Conservation (phyloP, 2,797 vertebrate genomes). For the Syngnathus rostellatus region DNA sequence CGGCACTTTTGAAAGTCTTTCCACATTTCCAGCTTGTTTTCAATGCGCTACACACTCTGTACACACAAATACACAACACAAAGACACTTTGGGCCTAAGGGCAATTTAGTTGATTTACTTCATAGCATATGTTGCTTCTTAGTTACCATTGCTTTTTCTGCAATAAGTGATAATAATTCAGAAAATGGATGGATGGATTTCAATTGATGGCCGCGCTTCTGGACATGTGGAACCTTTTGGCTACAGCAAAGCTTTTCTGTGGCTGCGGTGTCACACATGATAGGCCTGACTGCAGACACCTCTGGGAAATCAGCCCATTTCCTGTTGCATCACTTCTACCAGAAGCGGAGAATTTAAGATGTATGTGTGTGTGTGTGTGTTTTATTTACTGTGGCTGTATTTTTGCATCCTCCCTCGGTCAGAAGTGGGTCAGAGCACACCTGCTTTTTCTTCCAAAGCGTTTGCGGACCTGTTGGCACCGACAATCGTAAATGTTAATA, state of each 20-base stretch:
- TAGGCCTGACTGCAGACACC: constrained; percentile 51
- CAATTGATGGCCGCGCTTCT: no score
- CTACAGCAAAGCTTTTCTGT: not conserved
- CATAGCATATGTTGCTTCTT: no score
- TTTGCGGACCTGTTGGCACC: no score
- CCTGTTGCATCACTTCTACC: constrained; percentile 43
- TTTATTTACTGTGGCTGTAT: constrained; percentile 43
- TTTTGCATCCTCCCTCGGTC: constrained; percentile 31
- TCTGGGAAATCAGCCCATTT: constrained; percentile 60
- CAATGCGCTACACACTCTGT: constrained; percentile 6
- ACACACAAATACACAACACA: constrained; percentile 7
- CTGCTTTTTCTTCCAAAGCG: constrained; percentile 16
- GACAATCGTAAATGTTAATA: no score
- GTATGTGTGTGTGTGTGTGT: not conserved
- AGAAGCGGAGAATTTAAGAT: constrained; percentile 38
- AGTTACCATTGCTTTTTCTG: no score
- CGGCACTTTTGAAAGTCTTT: constrained; percentile 49
- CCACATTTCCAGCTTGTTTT: constrained; percentile 32
- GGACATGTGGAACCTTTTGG: not conserved
- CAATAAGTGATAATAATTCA: no score
- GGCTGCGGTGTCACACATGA: constrained; percentile 35
- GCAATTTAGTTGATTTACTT: no score
- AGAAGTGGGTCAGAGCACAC: constrained; percentile 53
- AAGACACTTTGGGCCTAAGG: not conserved
- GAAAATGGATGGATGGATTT: not conserved